phyloP scores from a whole-genome alignment of 2,113 vertebrate species.

The Propithecus coquereli region DNA sequence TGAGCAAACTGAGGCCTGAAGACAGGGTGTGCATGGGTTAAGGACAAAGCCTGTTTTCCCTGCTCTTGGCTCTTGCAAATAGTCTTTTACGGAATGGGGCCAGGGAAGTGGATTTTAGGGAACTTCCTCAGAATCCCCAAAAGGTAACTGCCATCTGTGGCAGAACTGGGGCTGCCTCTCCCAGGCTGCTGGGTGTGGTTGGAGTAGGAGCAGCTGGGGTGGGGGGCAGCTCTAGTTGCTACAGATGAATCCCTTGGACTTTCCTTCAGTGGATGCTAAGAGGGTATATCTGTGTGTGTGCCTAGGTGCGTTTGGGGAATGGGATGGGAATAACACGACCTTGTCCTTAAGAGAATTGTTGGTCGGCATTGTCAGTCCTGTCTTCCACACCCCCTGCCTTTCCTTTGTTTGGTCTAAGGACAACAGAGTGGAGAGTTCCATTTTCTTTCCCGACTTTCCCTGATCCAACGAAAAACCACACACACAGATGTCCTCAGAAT shows the following conservation, averaged over 20 bases:
- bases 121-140: background rate
- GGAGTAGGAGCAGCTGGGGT: background rate
- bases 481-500: background rate
- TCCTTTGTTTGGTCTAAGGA: background rate
- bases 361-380: background rate
- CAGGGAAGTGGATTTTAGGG: background rate
- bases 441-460: conserved; percentile 38
- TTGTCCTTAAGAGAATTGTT: background rate
- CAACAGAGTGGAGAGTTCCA: background rate
- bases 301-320: background rate
- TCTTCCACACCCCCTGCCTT: background rate
- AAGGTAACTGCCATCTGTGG: background rate
- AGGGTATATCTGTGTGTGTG: background rate
- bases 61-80: background rate
- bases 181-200: background rate
- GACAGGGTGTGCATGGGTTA: background rate
- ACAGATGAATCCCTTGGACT: background rate
- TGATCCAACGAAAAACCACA: conserved; percentile 41
- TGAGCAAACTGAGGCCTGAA: background rate
- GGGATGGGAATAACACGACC: background rate
- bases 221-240: background rate
- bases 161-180: background rate
- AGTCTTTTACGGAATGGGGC: background rate
- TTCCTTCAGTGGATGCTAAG: background rate
- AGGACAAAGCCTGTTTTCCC: background rate